These are phyloP conservation scores for Hyla sarda DNA, from an alignment of 2,113 vertebrate genomes.

Conservation along the genomic window DNA sequence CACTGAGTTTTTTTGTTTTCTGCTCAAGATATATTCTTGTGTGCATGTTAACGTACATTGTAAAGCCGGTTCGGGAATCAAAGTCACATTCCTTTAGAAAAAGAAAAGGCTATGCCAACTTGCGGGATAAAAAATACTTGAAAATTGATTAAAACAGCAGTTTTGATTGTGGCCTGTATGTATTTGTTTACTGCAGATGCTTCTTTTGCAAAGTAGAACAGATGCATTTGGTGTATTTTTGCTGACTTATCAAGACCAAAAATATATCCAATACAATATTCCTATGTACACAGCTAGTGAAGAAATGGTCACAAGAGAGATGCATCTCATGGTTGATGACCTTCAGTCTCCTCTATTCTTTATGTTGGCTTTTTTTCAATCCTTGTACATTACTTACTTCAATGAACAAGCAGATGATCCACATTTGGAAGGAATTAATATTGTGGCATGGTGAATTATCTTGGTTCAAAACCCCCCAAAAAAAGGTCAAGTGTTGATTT, in stretches of 20 bases:
- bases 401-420: constrained; percentile 6
- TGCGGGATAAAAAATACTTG: background rate
- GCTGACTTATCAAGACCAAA: background rate
- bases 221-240: background rate
- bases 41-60: background rate
- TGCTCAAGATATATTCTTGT: background rate
- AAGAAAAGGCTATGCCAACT: background rate
- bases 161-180: background rate
- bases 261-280: background rate
- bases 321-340: background rate
- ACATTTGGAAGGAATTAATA: constrained; percentile 19
- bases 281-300: background rate
- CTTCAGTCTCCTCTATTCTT: constrained; percentile 23
- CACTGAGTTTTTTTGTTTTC: background rate
- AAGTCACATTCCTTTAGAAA: background rate
- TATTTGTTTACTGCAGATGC: background rate
- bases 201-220: background rate
- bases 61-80: background rate
- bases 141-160: background rate
- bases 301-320: background rate
- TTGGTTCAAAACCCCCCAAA: background rate
- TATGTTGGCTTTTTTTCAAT: background rate
- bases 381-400: constrained; percentile 13
- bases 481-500: background rate
- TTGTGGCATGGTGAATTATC: background rate